Conservation (phyloP, 2,113 vertebrate genomes). For the Sprattus sprattus region DNA sequence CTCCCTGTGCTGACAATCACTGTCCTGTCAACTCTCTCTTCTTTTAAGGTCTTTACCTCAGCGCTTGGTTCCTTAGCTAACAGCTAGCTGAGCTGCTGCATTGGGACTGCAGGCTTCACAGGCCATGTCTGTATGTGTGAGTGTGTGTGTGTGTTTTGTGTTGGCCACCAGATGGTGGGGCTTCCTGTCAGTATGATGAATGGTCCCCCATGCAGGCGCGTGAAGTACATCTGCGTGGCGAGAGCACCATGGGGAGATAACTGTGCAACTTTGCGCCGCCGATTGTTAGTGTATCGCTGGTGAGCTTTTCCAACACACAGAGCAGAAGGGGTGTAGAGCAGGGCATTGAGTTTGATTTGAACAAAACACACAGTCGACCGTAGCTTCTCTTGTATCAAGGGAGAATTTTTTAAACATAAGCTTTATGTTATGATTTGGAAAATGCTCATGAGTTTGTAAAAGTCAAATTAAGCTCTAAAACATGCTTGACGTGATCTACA, state of each 20-base stretch:
- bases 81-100: background rate
- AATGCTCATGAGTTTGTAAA: background rate
- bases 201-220: background rate
- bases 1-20: background rate
- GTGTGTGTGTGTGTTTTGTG: conserved; percentile 9
- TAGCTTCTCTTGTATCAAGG: background rate
- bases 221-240: conserved; percentile 1
- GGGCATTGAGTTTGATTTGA: background rate
- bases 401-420: background rate
- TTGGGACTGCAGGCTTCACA: background rate
- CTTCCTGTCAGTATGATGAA: conserved; percentile 10
- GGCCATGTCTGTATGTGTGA: conserved; percentile 15
- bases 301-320: background rate
- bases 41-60: background rate
- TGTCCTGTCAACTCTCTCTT: background rate
- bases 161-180: conserved; percentile 9
- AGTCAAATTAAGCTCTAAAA: background rate
- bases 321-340: background rate
- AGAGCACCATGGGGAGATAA: background rate
- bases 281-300: background rate
- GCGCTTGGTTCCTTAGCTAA: background rate
- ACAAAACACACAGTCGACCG: background rate
- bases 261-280: background rate
- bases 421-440: background rate
- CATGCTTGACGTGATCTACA: background rate